These are phyloP conservation scores for Cheilinus undulatus DNA, from an alignment of 2,113 vertebrate genomes.

Conservation along the genomic window DNA sequence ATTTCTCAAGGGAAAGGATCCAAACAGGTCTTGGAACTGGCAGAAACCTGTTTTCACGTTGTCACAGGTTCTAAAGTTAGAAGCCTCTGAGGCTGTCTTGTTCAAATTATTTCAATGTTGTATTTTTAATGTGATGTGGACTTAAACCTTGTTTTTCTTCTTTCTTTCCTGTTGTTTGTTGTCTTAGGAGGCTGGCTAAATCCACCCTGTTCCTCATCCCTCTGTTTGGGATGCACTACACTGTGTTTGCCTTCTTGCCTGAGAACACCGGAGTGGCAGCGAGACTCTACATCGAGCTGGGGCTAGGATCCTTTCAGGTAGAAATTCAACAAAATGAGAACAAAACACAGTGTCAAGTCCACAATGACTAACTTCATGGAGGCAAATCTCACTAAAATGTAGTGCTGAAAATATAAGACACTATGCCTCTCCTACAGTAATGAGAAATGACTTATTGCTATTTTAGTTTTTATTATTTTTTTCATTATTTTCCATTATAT, in stretches of 20 bases:
- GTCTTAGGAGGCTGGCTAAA: constrained; percentile 91
- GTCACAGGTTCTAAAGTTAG: neutral
- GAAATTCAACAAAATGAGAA: neutral
- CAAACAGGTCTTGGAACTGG: no score
- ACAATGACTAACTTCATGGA: neutral
- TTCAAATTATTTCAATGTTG: neutral
- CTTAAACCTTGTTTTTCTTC: constrained; percentile 1
- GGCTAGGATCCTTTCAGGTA: constrained; percentile 97
- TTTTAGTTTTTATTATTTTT: no score
- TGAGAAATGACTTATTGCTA: no score
- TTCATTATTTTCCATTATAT: no score
- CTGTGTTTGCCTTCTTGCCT: constrained; percentile 93
- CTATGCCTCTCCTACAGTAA: no score
- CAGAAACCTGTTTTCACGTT: neutral
- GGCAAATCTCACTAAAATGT: neutral
- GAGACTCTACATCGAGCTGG: constrained; percentile 93
- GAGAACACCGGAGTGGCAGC: constrained; percentile 88
- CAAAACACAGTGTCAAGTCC: neutral
- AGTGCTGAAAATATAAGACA: no score
- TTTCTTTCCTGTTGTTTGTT: constrained; percentile 11
- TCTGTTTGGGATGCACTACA: constrained; percentile 95
- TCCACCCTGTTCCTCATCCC: constrained; percentile 96
- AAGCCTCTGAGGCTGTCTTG: neutral
- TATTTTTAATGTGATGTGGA: neutral
- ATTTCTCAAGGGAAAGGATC: neutral